These are phyloP conservation scores for Drosophila emarginata DNA, from an alignment of 2,888 invertebrate species.

Conservation along the genomic window DNA sequence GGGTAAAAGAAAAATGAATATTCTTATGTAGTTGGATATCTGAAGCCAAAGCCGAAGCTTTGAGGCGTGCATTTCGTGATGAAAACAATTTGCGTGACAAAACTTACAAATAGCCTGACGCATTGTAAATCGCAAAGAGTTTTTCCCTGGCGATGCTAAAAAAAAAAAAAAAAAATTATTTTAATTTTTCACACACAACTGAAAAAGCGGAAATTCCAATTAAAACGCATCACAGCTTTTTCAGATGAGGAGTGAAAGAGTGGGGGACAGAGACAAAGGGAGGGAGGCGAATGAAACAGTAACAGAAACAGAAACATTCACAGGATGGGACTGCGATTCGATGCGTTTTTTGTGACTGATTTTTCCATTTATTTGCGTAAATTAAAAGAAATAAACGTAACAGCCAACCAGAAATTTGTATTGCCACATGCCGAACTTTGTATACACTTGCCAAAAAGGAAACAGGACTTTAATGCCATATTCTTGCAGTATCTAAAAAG, in stretches of 20 bases:
- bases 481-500: too few species aligned
- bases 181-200: slow-evolving; percentile 65
- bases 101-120: slow-evolving; percentile 37
- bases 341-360: slow-evolving; percentile 52
- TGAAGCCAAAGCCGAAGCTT: background rate
- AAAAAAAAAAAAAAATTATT: slow-evolving; percentile 55
- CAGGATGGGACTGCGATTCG: slow-evolving; percentile 25
- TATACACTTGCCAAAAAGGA: background rate
- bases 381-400: slow-evolving; percentile 48
- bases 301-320: slow-evolving; percentile 22
- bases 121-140: background rate
- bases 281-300: slow-evolving; percentile 25
- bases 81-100: slow-evolving; percentile 46
- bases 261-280: slow-evolving; percentile 17
- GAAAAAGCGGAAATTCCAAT: slow-evolving; percentile 73
- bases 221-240: slow-evolving; percentile 68
- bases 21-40: background rate
- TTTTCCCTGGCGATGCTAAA: slow-evolving; percentile 24
- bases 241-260: slow-evolving; percentile 7
- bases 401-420: background rate
- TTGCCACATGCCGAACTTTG: background rate
- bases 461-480: too few species aligned
- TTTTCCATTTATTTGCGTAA: slow-evolving; percentile 67
- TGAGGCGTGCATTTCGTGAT: slow-evolving; percentile 13
- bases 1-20: background rate